Percentiles rank a stretch among this genome's conserved stretches.
Conservation (phyloP, 2,797 vertebrate species). For the Sibirionetta formosa region DNA sequence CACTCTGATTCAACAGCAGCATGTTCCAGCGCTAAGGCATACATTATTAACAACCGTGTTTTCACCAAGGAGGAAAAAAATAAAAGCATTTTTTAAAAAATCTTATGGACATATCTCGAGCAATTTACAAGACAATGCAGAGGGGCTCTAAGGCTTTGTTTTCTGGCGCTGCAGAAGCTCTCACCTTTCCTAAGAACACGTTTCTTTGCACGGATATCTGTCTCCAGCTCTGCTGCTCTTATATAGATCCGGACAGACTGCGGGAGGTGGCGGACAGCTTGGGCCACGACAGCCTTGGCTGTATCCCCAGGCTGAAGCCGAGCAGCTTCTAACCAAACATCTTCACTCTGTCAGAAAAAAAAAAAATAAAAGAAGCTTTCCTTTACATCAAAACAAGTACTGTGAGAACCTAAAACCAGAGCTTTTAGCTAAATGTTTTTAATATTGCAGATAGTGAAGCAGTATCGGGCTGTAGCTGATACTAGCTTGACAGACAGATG, state of each 20-base stretch:
- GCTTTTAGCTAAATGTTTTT: not conserved
- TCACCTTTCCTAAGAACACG: slow-evolving; percentile 96
- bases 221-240: slow-evolving; percentile 96
- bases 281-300: slow-evolving; percentile 96
- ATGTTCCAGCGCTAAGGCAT: not conserved
- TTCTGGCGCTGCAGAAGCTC: not conserved
- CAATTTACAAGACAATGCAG: rapidly evolving
- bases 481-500: not conserved
- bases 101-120: not conserved
- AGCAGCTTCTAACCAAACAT: slow-evolving; percentile 98
- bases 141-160: not conserved
- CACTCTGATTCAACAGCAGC: not conserved
- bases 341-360: slow-evolving; percentile 89
- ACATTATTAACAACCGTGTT: rapidly evolving
- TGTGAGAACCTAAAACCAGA: not conserved
- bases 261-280: slow-evolving; percentile 96
- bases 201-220: slow-evolving; percentile 96
- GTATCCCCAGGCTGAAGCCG: slow-evolving; percentile 97
- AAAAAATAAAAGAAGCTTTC: not conserved
- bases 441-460: not conserved
- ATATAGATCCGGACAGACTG: slow-evolving; percentile 98
- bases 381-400: not conserved
- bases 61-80: not conserved
- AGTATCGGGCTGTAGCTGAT: not conserved
- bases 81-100: not conserved